Evolutionary conservation across 2,113 vertebrate genomes (phyloP).

Genomic region (Apaloderma vittatum): DNA sequence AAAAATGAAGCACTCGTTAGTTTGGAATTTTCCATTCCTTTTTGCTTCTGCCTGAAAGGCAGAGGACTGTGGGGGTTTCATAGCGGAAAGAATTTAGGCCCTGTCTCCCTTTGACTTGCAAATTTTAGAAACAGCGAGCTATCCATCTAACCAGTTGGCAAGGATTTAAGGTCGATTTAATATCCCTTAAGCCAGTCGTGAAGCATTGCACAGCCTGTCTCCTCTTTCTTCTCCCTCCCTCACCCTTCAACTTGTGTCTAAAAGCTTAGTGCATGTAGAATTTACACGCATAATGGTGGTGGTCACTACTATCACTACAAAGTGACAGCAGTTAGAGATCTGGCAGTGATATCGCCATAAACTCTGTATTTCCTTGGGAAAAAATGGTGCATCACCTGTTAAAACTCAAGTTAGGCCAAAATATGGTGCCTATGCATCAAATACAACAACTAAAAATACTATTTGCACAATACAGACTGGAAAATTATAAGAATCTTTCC

Average conservation of each 20-base stretch:
- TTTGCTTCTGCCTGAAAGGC: slow-evolving; percentile 64
- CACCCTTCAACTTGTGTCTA: neutral
- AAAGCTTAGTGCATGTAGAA: neutral
- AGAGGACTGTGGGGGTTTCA: slow-evolving; percentile 32
- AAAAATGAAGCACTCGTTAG: slow-evolving; percentile 63
- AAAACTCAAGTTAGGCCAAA: neutral
- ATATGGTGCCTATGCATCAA: neutral
- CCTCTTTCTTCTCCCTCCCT: neutral
- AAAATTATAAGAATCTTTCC: neutral
- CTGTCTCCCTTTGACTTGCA: slow-evolving; percentile 51
- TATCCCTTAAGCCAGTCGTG: slow-evolving; percentile 11
- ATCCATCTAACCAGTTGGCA: slow-evolving; percentile 20
- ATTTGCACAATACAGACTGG: neutral
- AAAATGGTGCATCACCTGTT: neutral
- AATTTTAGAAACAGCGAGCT: slow-evolving; percentile 38
- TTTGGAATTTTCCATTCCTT: slow-evolving; percentile 80
- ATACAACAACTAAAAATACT: neutral
- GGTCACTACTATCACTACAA: neutral
- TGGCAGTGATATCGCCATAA: neutral
- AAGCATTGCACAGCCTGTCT: slow-evolving; percentile 4
- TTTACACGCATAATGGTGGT: neutral
- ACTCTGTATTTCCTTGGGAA: neutral
- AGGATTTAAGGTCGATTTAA: slow-evolving; percentile 41
- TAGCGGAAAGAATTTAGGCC: slow-evolving; percentile 49
- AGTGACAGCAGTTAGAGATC: neutral